Evolutionary conservation across 2,888 invertebrate genomes (phyloP).

Genomic region (Papilio gigon): DNA sequence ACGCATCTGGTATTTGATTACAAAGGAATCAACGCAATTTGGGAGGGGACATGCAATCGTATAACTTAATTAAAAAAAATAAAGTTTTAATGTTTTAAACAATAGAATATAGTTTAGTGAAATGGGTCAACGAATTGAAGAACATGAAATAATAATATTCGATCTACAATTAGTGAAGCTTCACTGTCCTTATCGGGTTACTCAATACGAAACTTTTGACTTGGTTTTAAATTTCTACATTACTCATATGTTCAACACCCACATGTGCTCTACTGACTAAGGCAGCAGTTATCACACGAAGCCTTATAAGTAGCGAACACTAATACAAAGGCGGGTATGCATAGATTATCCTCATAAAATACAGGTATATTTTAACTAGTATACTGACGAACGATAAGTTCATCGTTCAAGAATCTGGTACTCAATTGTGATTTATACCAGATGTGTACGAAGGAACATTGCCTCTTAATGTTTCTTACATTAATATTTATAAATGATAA

Average conservation of each 20-base stretch:
- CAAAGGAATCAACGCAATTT: neutral
- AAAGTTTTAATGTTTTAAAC: neutral
- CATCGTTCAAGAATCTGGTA: too few relatives aligned
- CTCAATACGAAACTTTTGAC: neutral
- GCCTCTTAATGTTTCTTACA: too few relatives aligned
- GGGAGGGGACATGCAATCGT: neutral
- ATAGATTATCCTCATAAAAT: neutral
- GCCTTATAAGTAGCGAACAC: neutral
- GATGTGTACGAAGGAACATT: too few relatives aligned
- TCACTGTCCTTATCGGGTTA: too few relatives aligned
- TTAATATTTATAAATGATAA: too few relatives aligned
- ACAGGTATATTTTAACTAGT: accelerated
- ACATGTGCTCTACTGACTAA: neutral
- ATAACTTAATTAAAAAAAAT: neutral
- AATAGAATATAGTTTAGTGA: too few relatives aligned
- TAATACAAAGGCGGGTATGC: neutral
- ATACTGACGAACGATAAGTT: too few relatives aligned
- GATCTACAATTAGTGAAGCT: too few relatives aligned
- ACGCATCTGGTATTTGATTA: neutral
- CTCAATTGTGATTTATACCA: too few relatives aligned
- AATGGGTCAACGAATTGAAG: too few relatives aligned
- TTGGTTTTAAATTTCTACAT: neutral
- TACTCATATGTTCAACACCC: constrained; percentile 7
- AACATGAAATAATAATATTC: too few relatives aligned
- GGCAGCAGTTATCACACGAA: neutral